Percentiles rank a stretch among this genome's conserved stretches.
phyloP scores from a whole-genome alignment of 2,888 invertebrate species.

The Petrolisthes cinctipes region DNA sequence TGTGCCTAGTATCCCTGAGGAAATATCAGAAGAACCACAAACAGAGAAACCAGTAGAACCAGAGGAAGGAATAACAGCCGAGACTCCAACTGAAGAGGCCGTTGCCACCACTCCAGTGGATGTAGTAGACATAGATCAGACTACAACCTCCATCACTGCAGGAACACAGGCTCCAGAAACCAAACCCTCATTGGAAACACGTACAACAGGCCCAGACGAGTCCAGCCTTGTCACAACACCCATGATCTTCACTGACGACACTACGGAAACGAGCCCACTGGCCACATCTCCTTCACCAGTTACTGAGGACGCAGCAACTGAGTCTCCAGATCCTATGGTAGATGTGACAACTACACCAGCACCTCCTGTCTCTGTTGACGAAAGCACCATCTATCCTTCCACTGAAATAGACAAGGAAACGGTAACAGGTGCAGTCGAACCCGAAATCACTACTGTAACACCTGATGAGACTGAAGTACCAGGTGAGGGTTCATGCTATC shows the following conservation, averaged over 20 bases:
- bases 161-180: neutral
- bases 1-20: slow-evolving; percentile 16
- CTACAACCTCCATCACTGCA: slow-evolving; percentile 20
- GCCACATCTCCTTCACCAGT: too few species aligned
- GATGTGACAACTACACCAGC: too few species aligned
- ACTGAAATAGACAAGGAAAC: neutral
- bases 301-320: slow-evolving; percentile 24
- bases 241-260: neutral
- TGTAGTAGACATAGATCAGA: slow-evolving; percentile 3
- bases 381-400: too few species aligned
- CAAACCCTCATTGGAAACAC: neutral
- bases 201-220: neutral
- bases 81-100: too few species aligned
- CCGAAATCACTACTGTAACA: too few species aligned
- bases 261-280: neutral
- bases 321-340: slow-evolving; percentile 16
- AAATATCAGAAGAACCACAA: neutral
- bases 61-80: neutral
- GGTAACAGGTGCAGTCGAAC: too few species aligned
- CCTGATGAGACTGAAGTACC: neutral
- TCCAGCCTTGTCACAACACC: neutral
- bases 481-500: too few species aligned
- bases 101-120: slow-evolving; percentile 19
- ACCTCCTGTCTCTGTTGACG: neutral
- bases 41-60: slow-evolving; percentile 9